These are phyloP conservation scores for Ornithorhynchus anatinus DNA, from an alignment of 2,113 vertebrate genomes.

Conservation along the genomic window DNA sequence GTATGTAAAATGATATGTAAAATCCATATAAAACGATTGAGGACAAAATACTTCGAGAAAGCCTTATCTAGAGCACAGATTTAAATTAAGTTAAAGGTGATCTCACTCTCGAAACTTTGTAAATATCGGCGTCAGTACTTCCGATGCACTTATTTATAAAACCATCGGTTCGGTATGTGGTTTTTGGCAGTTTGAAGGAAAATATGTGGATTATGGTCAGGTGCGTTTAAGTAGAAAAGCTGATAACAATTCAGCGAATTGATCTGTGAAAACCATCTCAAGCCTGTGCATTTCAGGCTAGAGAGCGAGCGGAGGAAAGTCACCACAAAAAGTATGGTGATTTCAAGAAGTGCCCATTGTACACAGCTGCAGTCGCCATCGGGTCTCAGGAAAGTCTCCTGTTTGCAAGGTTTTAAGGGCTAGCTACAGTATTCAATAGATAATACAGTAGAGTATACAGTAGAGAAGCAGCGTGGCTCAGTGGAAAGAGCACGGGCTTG, in stretches of 20 bases:
- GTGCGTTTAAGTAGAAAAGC: conserved; percentile 14
- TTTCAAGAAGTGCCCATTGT: neutral
- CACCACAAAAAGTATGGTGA: neutral
- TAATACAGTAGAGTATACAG: too few species aligned
- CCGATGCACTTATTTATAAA: neutral
- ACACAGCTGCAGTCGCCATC: neutral
- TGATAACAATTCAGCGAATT: conserved; percentile 14
- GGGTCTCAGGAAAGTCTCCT: neutral
- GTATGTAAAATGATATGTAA: too few species aligned
- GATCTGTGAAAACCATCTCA: neutral
- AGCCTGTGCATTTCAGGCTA: neutral
- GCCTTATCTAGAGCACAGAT: too few species aligned
- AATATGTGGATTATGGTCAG: conserved; percentile 4
- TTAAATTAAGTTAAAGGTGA: neutral
- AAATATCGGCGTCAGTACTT: conserved; percentile 25
- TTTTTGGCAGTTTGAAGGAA: neutral
- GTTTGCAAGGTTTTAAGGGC: conserved; percentile 32
- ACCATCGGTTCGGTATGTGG: neutral
- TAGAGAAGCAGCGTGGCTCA: neutral
- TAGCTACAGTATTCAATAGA: too few species aligned
- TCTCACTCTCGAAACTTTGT: neutral
- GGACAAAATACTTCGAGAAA: too few species aligned
- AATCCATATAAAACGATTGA: too few species aligned
- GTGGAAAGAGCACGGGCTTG: too few species aligned
- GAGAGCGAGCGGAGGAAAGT: neutral